Conservation (phyloP, 2,888 invertebrate species). For the Serrognathus titanus region DNA sequence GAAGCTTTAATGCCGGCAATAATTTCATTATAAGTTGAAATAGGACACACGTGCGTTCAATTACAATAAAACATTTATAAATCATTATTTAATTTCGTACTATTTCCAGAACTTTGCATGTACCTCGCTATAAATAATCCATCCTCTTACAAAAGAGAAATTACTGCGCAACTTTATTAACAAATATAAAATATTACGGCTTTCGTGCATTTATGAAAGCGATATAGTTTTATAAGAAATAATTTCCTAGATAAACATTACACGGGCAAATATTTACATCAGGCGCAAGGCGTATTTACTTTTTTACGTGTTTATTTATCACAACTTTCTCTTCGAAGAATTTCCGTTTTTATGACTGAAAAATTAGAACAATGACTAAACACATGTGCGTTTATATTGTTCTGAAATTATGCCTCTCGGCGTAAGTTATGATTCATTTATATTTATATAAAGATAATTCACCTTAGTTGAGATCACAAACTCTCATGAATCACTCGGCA, state of each 20-base stretch:
- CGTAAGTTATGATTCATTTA: constrained; percentile 11
- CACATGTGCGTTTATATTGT: background rate
- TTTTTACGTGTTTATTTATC: background rate
- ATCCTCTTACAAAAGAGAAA: constrained; percentile 2
- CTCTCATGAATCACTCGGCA: background rate
- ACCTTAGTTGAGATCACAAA: constrained; percentile 3
- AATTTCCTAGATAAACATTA: background rate
- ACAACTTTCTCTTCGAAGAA: background rate
- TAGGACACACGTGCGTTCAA: constrained; percentile 46
- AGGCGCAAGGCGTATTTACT: background rate
- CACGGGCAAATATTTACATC: background rate
- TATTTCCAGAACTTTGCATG: constrained; percentile 37
- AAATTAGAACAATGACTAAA: constrained; percentile 1
- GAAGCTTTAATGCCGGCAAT: constrained; percentile 46
- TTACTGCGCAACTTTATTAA: constrained; percentile 6
- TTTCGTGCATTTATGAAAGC: background rate
- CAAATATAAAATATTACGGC: constrained; percentile 1
- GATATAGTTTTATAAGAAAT: constrained; percentile 1
- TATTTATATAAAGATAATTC: constrained; percentile 18
- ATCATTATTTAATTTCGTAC: constrained; percentile 41
- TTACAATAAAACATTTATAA: constrained; percentile 47
- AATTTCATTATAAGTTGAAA: constrained; percentile 48
- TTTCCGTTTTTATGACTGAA: constrained; percentile 1
- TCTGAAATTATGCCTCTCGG: constrained; percentile 6
- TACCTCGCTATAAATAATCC: constrained; percentile 33